Percentiles rank a stretch among this genome's conserved stretches.
phyloP scores from a whole-genome alignment of 2,797 vertebrate species.

The Triplophysa bombifrons region DNA sequence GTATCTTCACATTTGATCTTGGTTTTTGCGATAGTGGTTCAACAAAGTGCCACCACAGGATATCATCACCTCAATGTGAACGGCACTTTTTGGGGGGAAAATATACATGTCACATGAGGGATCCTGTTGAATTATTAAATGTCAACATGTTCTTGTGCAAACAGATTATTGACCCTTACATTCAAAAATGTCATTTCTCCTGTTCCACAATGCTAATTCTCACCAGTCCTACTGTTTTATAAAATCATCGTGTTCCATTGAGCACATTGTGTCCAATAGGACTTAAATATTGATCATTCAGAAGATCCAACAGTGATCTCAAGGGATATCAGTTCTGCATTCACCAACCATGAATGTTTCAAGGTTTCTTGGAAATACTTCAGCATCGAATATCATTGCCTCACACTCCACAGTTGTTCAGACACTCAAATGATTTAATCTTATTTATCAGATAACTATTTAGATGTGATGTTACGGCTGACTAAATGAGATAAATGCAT shows the following conservation, averaged over 20 bases:
- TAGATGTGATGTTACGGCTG: background rate
- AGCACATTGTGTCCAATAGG: background rate
- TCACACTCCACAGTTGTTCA: background rate
- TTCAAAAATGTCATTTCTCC: background rate
- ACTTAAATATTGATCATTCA: background rate
- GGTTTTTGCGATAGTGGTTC: no score
- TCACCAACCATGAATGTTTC: background rate
- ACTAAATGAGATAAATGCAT: background rate
- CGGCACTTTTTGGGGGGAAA: no score
- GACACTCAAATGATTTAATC: background rate
- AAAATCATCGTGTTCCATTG: background rate
- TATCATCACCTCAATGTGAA: no score
- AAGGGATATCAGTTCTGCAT: background rate
- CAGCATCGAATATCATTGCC: background rate
- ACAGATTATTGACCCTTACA: constrained; percentile 20
- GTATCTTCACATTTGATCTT: no score
- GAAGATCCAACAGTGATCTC: background rate
- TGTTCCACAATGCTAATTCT: background rate
- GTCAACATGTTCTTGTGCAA: constrained; percentile 14
- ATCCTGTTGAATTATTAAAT: constrained; percentile 32
- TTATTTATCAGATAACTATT: constrained; percentile 3
- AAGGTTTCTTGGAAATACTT: background rate
- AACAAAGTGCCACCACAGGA: no score
- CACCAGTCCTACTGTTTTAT: background rate
- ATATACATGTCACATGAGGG: background rate